A percentile compares a stretch with the other conserved stretches of the same genome.
Conservation (phyloP, 2,888 invertebrate genomes). For the Nudaria mundana region DNA sequence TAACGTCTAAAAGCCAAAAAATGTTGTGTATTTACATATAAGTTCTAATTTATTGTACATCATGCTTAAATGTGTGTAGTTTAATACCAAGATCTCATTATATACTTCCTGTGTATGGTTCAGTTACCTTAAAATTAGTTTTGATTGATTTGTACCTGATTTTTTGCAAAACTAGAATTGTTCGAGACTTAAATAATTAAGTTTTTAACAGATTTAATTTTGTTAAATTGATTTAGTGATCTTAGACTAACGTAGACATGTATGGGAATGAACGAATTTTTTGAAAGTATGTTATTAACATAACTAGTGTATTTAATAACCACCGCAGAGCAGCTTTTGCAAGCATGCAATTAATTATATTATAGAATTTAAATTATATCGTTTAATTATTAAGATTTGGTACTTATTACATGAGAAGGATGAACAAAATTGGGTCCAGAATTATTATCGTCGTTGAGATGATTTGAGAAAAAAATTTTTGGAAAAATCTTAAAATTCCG, state of each 20-base stretch:
- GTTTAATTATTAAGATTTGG: slow-evolving; percentile 46
- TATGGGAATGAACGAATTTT: slow-evolving; percentile 71
- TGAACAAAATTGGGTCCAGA: slow-evolving; percentile 34
- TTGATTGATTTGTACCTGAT: slow-evolving; percentile 79
- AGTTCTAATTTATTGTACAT: slow-evolving; percentile 47
- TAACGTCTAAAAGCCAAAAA: slow-evolving; percentile 63
- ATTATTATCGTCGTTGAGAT: slow-evolving; percentile 21
- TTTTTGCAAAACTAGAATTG: slow-evolving; percentile 59
- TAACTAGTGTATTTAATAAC: slow-evolving; percentile 60
- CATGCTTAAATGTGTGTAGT: slow-evolving; percentile 35
- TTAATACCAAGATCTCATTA: slow-evolving; percentile 67
- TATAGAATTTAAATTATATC: slow-evolving; percentile 55
- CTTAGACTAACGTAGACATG: slow-evolving; percentile 53
- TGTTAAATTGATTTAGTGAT: slow-evolving; percentile 54
- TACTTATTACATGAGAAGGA: slow-evolving; percentile 41
- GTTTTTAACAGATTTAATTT: slow-evolving; percentile 72
- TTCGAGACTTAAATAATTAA: slow-evolving; percentile 68
- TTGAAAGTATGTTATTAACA: slow-evolving; percentile 43
- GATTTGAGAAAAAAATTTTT: slow-evolving; percentile 33
- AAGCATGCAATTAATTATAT: slow-evolving; percentile 70
- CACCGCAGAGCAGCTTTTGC: slow-evolving; percentile 74
- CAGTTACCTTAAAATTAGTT: slow-evolving; percentile 77
- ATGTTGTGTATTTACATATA: slow-evolving; percentile 58
- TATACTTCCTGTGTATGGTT: slow-evolving; percentile 66
- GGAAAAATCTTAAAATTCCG: slow-evolving; percentile 23